Evolutionary conservation across 2,797 vertebrate genomes (phyloP).

Genomic region (Zenarchopterus dispar): DNA sequence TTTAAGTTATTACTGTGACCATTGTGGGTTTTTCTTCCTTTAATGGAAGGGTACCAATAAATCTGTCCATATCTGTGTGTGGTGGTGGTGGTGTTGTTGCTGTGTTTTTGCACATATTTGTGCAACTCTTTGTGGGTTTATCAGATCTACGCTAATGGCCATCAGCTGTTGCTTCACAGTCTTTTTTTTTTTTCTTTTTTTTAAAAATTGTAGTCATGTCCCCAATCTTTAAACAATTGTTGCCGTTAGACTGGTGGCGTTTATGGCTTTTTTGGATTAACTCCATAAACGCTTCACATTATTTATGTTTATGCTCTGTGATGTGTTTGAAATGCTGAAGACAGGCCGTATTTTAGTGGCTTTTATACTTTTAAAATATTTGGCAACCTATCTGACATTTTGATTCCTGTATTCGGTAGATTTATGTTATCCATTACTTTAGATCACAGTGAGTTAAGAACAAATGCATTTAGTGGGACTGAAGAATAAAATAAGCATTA

Average conservation of each 20-base stretch:
- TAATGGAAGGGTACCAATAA: too few relatives aligned
- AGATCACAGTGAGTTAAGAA: neutral
- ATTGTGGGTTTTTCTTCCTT: neutral
- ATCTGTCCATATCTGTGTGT: neutral
- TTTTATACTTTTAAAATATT: constrained; percentile 17
- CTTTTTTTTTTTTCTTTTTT: neutral
- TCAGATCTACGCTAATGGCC: neutral
- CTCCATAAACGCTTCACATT: constrained; percentile 39
- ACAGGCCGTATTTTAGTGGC: neutral
- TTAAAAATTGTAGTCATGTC: too few relatives aligned
- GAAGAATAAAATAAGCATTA: neutral
- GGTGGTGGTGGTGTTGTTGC: too few relatives aligned
- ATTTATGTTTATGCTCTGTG: constrained; percentile 34
- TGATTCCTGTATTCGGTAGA: constrained; percentile 2
- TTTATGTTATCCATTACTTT: neutral
- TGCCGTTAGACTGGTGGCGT: constrained; percentile 13
- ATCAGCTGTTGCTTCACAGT: neutral
- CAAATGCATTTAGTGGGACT: neutral
- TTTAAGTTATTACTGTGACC: neutral
- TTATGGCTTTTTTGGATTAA: constrained; percentile 65
- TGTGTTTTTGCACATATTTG: neutral
- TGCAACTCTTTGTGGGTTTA: neutral
- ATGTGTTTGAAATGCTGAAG: neutral
- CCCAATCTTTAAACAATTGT: constrained; percentile 30
- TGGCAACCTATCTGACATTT: neutral